phyloP scores from a whole-genome alignment of 1,140 invertebrate species.

The Plectrocnemia conspersa region DNA sequence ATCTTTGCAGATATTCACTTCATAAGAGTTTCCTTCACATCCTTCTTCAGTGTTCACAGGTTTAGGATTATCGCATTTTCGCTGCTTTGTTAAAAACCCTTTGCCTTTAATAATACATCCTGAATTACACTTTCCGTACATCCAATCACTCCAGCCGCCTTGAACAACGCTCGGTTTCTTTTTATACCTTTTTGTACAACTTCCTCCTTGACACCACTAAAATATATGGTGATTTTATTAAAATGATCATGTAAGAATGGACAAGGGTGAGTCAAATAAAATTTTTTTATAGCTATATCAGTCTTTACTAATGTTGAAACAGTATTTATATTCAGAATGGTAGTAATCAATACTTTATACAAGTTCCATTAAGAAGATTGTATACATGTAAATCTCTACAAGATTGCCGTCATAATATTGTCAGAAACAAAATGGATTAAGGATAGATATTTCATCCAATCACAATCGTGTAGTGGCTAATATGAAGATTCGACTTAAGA shows the following conservation, averaged over 20 bases:
- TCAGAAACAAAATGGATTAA: too few relatives aligned
- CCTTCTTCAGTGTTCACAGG: constrained; percentile 51
- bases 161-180: constrained; percentile 39
- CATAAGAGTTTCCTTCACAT: constrained; percentile 59
- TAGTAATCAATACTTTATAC: too few relatives aligned
- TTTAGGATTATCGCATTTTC: constrained; percentile 54
- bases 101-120: constrained; percentile 61
- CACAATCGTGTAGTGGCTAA: too few relatives aligned
- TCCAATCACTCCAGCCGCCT: constrained; percentile 63
- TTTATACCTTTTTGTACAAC: constrained; percentile 48
- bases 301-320: too few relatives aligned
- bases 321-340: too few relatives aligned
- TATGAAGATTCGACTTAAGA: too few relatives aligned
- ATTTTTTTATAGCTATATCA: too few relatives aligned
- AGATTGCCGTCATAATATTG: too few relatives aligned
- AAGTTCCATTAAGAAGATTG: too few relatives aligned
- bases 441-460: too few relatives aligned
- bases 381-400: too few relatives aligned
- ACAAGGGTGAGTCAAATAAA: too few relatives aligned
- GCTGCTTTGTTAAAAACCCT: constrained; percentile 52
- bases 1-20: constrained; percentile 63
- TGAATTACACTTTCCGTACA: constrained; percentile 55
- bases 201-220: constrained; percentile 63
- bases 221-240: constrained; percentile 10
- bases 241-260: neutral